Evolutionary conservation across 2,113 vertebrate species (phyloP).

Genomic region (Calidris pygmaea): DNA sequence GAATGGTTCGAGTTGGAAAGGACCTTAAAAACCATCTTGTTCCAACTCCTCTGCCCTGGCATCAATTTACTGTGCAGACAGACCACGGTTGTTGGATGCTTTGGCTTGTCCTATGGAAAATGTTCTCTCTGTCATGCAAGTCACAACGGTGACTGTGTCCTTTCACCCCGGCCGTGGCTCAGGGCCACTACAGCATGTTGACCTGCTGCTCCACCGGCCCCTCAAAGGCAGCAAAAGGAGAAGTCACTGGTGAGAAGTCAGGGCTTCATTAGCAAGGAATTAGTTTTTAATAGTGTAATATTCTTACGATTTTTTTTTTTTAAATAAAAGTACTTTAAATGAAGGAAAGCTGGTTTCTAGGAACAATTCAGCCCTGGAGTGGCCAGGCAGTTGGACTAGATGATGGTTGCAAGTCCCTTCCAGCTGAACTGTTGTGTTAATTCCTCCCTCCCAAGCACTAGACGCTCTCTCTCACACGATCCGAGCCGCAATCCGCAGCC

Average conservation of each 20-base stretch:
- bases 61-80: background rate
- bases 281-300: background rate
- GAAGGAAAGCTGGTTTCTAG: background rate
- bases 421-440: background rate
- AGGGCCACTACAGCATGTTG: accelerated
- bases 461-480: background rate
- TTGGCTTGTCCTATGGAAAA: background rate
- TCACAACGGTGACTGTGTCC: too few species aligned
- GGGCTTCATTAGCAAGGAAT: background rate
- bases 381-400: background rate
- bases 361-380: background rate
- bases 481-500: accelerated
- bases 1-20: background rate
- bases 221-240: background rate
- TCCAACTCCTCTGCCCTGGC: background rate
- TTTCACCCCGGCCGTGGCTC: accelerated
- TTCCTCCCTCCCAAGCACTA: background rate
- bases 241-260: background rate
- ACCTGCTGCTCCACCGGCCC: background rate
- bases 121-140: background rate
- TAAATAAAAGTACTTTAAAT: background rate
- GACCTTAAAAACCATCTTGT: background rate
- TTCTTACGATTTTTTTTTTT: background rate
- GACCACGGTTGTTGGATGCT: background rate
- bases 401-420: background rate